Conservation (phyloP, 2,797 vertebrate genomes). For the Mico argentatus region DNA sequence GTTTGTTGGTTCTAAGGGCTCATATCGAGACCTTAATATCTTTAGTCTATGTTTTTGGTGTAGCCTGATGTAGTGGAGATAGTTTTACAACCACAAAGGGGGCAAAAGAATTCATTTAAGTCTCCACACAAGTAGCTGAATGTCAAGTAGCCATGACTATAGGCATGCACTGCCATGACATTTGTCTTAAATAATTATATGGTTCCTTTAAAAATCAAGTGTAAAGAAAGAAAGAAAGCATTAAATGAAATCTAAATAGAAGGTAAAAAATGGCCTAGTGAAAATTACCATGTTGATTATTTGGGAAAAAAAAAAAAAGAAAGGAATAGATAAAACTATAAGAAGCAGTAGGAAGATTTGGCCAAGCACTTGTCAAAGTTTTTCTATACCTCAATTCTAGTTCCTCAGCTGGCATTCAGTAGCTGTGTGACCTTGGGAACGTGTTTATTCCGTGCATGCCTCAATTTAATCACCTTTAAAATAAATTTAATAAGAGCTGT, state of each 20-base stretch:
- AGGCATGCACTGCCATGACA: neutral
- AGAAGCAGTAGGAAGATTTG: neutral
- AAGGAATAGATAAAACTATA: neutral
- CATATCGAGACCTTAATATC: too few relatives aligned
- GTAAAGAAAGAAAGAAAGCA: neutral
- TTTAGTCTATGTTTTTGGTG: too few relatives aligned
- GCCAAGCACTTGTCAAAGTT: neutral
- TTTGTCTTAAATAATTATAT: neutral
- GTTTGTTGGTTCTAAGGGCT: too few relatives aligned
- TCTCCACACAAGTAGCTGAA: too few relatives aligned
- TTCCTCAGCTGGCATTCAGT: neutral
- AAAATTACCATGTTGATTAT: neutral
- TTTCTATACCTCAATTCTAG: neutral
- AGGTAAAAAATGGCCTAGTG: neutral
- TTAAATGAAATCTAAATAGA: neutral
- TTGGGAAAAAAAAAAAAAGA: neutral
- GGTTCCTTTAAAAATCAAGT: neutral
- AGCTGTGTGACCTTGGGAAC: neutral
- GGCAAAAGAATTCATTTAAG: too few relatives aligned
- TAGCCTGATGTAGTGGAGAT: too few relatives aligned
- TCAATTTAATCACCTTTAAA: neutral
- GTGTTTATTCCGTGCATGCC: neutral
- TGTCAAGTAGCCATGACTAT: neutral
- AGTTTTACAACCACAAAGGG: too few relatives aligned
- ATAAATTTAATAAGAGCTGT: neutral